Evolutionary conservation across 1,140 invertebrate genomes (phyloP).

Genomic region (Neoseiulus cucumeris): DNA sequence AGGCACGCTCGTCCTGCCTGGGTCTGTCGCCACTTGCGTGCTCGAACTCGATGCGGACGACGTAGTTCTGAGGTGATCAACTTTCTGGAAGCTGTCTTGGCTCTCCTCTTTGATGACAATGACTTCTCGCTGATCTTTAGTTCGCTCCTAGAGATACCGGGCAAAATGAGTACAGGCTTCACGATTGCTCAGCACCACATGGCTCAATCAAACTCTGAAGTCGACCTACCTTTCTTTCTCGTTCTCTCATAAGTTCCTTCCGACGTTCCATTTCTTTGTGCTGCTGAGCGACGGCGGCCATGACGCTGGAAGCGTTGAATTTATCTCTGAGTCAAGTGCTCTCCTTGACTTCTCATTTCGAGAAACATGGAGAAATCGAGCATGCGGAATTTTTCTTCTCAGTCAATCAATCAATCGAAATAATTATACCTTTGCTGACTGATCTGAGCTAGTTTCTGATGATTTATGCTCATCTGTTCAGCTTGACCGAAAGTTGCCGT

Average conservation of each 20-base stretch:
- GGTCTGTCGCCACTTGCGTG: no score
- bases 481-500: conserved; percentile 4
- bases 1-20: background rate
- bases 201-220: background rate
- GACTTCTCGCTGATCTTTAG: background rate
- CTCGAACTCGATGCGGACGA: no score
- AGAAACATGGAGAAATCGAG: background rate
- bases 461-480: conserved; percentile 6
- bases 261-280: background rate
- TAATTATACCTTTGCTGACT: background rate
- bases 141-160: background rate
- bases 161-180: background rate
- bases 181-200: background rate
- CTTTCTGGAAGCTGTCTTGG: background rate
- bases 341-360: background rate
- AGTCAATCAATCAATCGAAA: background rate
- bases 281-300: conserved; percentile 2
- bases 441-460: conserved; percentile 5
- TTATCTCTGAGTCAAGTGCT: background rate
- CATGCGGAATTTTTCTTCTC: no score
- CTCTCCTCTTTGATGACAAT: conserved; percentile 7
- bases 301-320: background rate
- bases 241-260: background rate
- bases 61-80: no score
- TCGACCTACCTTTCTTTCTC: no score